Evolutionary conservation across 2,113 vertebrate species (phyloP).

Genomic region (Bubalus kerabau): DNA sequence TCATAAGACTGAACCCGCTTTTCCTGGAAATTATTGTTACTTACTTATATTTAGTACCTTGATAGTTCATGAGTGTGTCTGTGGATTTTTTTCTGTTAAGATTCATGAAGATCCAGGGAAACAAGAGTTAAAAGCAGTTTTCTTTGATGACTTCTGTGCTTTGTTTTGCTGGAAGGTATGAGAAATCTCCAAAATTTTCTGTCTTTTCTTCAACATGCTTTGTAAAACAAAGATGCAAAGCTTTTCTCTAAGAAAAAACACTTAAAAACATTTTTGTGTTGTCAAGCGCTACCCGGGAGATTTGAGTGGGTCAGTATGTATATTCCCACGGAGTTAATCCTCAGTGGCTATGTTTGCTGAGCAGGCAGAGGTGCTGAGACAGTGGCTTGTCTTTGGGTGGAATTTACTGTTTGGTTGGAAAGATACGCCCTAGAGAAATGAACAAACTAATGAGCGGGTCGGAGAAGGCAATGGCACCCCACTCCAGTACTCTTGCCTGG

Average conservation of each 20-base stretch:
- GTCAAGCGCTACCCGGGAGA: neutral
- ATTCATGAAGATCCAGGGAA: neutral
- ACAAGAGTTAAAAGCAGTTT: neutral
- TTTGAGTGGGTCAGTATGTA: neutral
- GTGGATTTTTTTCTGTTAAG: neutral
- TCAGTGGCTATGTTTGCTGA: neutral
- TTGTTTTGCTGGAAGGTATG: neutral
- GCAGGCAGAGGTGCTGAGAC: neutral
- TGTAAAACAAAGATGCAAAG: neutral
- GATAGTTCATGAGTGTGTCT: neutral
- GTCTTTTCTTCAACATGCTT: neutral
- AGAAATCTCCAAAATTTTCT: neutral
- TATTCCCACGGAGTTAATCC: fast-evolving
- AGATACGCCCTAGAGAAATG: neutral
- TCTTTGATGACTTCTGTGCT: neutral
- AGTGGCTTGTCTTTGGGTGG: neutral
- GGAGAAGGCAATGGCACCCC: too few species aligned
- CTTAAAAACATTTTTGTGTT: neutral
- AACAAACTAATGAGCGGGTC: neutral
- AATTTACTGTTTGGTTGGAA: neutral
- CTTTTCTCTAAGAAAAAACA: neutral
- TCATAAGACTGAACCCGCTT: neutral
- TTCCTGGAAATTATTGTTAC: neutral
- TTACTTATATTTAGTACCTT: neutral
- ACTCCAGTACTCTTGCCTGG: too few species aligned